Evolutionary conservation across 2,113 vertebrate genomes (phyloP).

Genomic region (Mormyrus lacerda): DNA sequence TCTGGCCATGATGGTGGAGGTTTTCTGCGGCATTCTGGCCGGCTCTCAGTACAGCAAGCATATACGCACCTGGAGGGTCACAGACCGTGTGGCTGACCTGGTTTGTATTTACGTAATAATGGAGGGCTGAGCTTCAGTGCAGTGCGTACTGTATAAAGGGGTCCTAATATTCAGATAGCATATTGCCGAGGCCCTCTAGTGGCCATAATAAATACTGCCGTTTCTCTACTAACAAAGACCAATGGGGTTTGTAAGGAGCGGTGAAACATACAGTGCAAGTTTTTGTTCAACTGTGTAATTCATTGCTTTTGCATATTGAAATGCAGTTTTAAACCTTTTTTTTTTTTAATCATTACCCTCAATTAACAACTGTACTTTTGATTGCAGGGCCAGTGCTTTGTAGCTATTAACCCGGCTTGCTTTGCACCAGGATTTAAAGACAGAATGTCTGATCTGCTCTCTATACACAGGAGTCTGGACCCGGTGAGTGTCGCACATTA

Average conservation of each 20-base stretch:
- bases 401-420: conserved; percentile 61
- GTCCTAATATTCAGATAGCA: neutral
- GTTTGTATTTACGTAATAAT: conserved; percentile 38
- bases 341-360: neutral
- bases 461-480: conserved; percentile 53
- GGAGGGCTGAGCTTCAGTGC: neutral
- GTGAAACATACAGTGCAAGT: too few relatives aligned
- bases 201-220: neutral
- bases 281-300: neutral
- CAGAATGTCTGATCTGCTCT: conserved; percentile 61
- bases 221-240: neutral
- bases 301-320: neutral
- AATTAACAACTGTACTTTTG: neutral
- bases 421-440: conserved; percentile 59
- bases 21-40: conserved; percentile 63
- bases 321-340: neutral
- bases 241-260: neutral
- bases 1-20: conserved; percentile 64
- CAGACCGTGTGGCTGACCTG: conserved; percentile 55
- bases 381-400: conserved; percentile 64
- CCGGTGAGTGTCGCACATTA: conserved; percentile 44
- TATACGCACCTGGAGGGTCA: conserved; percentile 62
- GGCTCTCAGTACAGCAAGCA: conserved; percentile 57
- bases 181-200: conserved; percentile 17
- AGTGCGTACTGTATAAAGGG: neutral